These are phyloP conservation scores for Argynnis bischoffii DNA, from an alignment of 2,888 invertebrate genomes.

Conservation along the genomic window DNA sequence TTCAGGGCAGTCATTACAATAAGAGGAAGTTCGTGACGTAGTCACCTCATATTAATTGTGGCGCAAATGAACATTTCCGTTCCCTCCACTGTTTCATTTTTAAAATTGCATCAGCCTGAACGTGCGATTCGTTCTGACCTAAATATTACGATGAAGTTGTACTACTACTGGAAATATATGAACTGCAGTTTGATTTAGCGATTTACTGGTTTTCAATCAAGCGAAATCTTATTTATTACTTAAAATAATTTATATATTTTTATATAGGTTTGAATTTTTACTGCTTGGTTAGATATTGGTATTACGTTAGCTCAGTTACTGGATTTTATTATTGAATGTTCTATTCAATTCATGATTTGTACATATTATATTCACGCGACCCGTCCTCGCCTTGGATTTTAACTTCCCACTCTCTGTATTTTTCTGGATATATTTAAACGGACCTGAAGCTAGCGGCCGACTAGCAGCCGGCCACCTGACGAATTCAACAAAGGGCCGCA, in stretches of 20 bases:
- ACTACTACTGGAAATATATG: constrained; percentile 39
- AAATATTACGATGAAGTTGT: constrained; percentile 53
- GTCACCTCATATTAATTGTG: constrained; percentile 46
- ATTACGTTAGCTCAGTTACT: constrained; percentile 8
- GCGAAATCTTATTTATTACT: constrained; percentile 5
- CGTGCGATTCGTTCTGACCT: constrained; percentile 58
- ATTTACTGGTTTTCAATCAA: constrained; percentile 24
- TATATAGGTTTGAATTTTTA: constrained; percentile 3
- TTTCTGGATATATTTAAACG: no score
- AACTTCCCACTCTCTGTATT: no score
- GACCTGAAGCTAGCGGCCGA: no score
- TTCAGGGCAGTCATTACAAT: constrained; percentile 19
- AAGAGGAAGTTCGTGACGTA: constrained; percentile 28
- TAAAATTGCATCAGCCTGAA: constrained; percentile 54
- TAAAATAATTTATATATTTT: neutral
- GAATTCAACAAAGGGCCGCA: no score
- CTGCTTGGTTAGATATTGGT: neutral
- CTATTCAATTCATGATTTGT: neutral
- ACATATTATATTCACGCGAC: no score
- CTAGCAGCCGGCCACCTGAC: no score
- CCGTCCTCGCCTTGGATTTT: no score
- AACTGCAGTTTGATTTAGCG: constrained; percentile 40
- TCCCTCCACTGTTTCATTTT: constrained; percentile 51
- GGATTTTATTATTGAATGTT: constrained; percentile 3
- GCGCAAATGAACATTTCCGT: constrained; percentile 53